Conservation (phyloP, 2,797 vertebrate genomes). For the Gymnothorax javanicus region DNA sequence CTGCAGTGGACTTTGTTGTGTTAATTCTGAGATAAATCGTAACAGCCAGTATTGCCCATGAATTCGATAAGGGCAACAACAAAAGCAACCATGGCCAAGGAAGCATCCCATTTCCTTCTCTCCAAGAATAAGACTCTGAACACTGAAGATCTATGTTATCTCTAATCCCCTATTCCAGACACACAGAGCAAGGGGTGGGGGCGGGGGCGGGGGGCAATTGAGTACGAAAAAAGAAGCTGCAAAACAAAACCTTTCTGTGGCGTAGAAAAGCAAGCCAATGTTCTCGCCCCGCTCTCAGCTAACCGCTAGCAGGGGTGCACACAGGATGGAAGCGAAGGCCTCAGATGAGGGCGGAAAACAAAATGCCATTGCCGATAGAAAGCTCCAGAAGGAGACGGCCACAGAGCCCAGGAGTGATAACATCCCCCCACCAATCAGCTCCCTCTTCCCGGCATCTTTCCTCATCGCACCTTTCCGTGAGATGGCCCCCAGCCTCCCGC, state of each 20-base stretch:
- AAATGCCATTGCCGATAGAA: slow-evolving; percentile 60
- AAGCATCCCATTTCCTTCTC: slow-evolving; percentile 39
- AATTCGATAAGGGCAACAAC: slow-evolving; percentile 40
- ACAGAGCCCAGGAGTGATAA: slow-evolving; percentile 56
- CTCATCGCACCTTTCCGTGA: not conserved
- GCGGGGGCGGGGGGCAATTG: not conserved
- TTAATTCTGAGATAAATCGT: slow-evolving; percentile 52
- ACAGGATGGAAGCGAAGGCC: slow-evolving; percentile 11
- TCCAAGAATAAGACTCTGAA: not conserved
- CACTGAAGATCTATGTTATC: slow-evolving; percentile 55
- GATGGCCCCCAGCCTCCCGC: not conserved
- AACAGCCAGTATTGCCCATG: slow-evolving; percentile 46
- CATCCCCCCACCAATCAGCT: slow-evolving; percentile 59
- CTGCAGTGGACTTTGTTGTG: slow-evolving; percentile 50
- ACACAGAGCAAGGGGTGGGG: slow-evolving; percentile 67
- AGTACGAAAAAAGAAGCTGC: not conserved
- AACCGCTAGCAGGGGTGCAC: slow-evolving; percentile 57
- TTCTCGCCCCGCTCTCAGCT: slow-evolving; percentile 40
- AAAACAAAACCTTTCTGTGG: not conserved
- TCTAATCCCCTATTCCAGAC: slow-evolving; percentile 52
- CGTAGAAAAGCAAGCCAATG: not conserved
- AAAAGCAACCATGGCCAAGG: slow-evolving; percentile 58
- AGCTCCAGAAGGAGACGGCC: not conserved
- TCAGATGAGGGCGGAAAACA: slow-evolving; percentile 4
- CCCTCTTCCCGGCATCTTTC: slow-evolving; percentile 40